These are phyloP conservation scores for Cygnus olor DNA, from an alignment of 2,797 vertebrate genomes.

Conservation along the genomic window DNA sequence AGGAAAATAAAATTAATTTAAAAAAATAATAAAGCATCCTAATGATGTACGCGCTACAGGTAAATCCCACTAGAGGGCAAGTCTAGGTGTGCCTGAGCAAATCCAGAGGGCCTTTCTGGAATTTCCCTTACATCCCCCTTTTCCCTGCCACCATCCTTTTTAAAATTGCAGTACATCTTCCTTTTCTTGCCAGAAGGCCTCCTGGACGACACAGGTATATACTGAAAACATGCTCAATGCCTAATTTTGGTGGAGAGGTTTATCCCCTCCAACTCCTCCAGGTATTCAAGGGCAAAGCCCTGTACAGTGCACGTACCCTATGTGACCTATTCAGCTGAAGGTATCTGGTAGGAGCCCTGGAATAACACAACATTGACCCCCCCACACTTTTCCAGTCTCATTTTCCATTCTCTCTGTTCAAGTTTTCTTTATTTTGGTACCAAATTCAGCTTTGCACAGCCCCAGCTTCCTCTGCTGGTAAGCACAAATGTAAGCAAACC, in stretches of 20 bases:
- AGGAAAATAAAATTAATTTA: constrained; percentile 65
- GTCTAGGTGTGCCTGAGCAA: constrained; percentile 59
- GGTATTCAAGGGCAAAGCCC: neutral
- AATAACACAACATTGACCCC: neutral
- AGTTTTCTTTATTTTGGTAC: neutral
- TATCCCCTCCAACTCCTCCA: neutral
- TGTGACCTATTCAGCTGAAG: neutral
- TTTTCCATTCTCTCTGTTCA: neutral
- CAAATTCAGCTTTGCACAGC: neutral
- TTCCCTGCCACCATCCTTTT: neutral
- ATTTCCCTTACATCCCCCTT: constrained; percentile 50
- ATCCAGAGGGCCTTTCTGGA: constrained; percentile 50
- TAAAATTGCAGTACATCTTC: neutral
- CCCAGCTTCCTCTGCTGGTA: neutral
- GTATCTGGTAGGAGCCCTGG: neutral
- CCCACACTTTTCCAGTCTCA: neutral
- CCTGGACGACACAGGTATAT: neutral
- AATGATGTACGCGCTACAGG: constrained; percentile 43
- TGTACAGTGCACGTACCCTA: neutral
- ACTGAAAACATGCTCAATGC: neutral
- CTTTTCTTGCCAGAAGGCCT: constrained; percentile 33
- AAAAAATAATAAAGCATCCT: constrained; percentile 36
- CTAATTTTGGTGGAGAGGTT: neutral
- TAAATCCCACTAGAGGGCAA: constrained; percentile 55
- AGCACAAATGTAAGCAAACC: neutral